Conservation (phyloP, 2,888 invertebrate species). For the Erpobdella octoculata region DNA sequence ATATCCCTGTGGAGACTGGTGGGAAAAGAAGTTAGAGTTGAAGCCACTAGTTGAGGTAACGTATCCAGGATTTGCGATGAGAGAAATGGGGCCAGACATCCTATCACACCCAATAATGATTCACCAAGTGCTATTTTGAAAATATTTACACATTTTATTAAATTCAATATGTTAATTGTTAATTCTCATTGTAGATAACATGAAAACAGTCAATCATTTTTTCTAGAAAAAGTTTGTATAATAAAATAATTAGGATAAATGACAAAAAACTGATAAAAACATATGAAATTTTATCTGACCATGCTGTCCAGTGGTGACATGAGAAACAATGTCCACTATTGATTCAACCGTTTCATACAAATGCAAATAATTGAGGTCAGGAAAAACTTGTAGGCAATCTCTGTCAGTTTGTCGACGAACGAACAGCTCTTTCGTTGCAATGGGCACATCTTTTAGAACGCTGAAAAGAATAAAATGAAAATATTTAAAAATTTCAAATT, state of each 20-base stretch:
- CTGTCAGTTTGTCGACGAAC: constrained; percentile 75
- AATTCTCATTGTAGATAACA: background rate
- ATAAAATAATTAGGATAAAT: background rate
- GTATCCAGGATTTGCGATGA: constrained; percentile 92
- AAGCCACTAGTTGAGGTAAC: constrained; percentile 84
- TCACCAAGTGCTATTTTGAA: constrained; percentile 33
- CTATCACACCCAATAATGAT: constrained; percentile 75
- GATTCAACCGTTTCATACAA: constrained; percentile 82
- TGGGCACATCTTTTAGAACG: constrained; percentile 89
- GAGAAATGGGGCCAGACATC: constrained; percentile 87
- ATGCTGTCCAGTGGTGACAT: constrained; percentile 69
- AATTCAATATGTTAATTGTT: background rate
- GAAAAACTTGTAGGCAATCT: constrained; percentile 77
- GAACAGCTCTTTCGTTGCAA: constrained; percentile 75
- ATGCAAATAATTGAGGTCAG: constrained; percentile 91
- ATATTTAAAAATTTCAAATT: background rate
- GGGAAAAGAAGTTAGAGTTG: constrained; percentile 85
- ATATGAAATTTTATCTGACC: constrained; percentile 27
- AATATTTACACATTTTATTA: background rate
- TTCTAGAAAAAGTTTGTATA: background rate
- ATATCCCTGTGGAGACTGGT: constrained; percentile 83
- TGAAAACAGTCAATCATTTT: background rate
- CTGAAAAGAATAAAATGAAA: constrained; percentile 57
- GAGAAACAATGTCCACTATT: constrained; percentile 84
- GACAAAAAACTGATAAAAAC: background rate